Percentiles rank a stretch among this genome's conserved stretches.
Conservation (phyloP, 2,888 invertebrate species). For the Drosophila recens region DNA sequence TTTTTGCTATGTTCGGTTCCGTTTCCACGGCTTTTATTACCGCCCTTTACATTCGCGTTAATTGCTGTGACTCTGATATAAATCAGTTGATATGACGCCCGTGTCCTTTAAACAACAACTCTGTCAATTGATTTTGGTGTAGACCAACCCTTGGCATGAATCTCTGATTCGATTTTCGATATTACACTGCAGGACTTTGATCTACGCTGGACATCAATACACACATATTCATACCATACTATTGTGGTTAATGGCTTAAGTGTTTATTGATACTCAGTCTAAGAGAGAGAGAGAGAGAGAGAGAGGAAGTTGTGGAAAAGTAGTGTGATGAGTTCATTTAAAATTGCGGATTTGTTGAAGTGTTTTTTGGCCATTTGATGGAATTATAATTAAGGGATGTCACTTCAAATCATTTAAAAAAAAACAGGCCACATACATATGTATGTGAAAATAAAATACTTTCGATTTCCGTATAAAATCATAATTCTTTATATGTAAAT, state of each 20-base stretch:
- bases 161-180: conserved; percentile 32
- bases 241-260: conserved; percentile 32
- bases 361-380: background rate
- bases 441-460: background rate
- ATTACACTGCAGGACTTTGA: conserved; percentile 40
- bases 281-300: background rate
- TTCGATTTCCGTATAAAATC: background rate
- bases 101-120: conserved; percentile 42
- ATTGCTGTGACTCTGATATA: conserved; percentile 73
- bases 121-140: conserved; percentile 57
- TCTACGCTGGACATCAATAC: conserved; percentile 12
- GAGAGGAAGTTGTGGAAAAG: background rate
- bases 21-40: conserved; percentile 59
- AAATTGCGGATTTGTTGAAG: background rate
- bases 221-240: conserved; percentile 1
- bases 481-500: background rate
- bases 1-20: conserved; percentile 4
- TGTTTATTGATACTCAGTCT: conserved; percentile 3
- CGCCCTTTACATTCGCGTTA: conserved; percentile 72
- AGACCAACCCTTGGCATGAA: conserved; percentile 29
- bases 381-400: background rate
- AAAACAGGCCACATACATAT: no score
- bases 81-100: conserved; percentile 72
- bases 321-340: background rate
- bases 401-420: background rate